Percentiles rank a stretch among this genome's conserved stretches.
These are phyloP conservation scores for Synodontis membranacea DNA, from an alignment of 2,113 vertebrate genomes.

Conservation along the genomic window DNA sequence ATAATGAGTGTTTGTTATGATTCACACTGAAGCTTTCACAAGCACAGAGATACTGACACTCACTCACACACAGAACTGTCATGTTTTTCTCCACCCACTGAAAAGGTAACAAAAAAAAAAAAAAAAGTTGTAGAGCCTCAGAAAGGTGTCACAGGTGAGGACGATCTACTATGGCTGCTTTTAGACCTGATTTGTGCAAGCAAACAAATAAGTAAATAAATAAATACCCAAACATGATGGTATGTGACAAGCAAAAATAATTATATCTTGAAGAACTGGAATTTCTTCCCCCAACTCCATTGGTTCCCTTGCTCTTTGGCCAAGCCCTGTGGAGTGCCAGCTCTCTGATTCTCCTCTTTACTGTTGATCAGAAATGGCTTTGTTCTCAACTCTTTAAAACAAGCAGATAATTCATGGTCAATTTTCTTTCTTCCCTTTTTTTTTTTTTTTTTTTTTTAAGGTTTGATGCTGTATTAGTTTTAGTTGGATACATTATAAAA, in stretches of 20 bases:
- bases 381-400: slow-evolving; percentile 54
- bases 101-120: slow-evolving; percentile 56
- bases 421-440: slow-evolving; percentile 63
- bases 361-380: slow-evolving; percentile 54
- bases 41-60: slow-evolving; percentile 73
- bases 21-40: slow-evolving; percentile 73
- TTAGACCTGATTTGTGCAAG: slow-evolving; percentile 67
- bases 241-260: slow-evolving; percentile 47
- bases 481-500: slow-evolving; percentile 81
- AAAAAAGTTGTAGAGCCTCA: slow-evolving; percentile 54
- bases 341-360: slow-evolving; percentile 34
- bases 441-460: slow-evolving; percentile 64
- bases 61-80: slow-evolving; percentile 54
- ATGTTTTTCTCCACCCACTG: slow-evolving; percentile 62
- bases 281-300: slow-evolving; percentile 37
- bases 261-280: slow-evolving; percentile 61
- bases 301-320: slow-evolving; percentile 22
- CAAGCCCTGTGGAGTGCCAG: slow-evolving; percentile 9
- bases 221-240: slow-evolving; percentile 20
- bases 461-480: slow-evolving; percentile 79
- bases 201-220: slow-evolving; percentile 53
- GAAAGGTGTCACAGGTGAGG: slow-evolving; percentile 60
- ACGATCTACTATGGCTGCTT: slow-evolving; percentile 64
- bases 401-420: slow-evolving; percentile 41
- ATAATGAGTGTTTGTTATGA: slow-evolving; percentile 63